A percentile compares a stretch with the other conserved stretches of the same genome.
These are phyloP conservation scores for Drosophila albomicans DNA, from an alignment of 1,140 invertebrate genomes.

Conservation along the genomic window DNA sequence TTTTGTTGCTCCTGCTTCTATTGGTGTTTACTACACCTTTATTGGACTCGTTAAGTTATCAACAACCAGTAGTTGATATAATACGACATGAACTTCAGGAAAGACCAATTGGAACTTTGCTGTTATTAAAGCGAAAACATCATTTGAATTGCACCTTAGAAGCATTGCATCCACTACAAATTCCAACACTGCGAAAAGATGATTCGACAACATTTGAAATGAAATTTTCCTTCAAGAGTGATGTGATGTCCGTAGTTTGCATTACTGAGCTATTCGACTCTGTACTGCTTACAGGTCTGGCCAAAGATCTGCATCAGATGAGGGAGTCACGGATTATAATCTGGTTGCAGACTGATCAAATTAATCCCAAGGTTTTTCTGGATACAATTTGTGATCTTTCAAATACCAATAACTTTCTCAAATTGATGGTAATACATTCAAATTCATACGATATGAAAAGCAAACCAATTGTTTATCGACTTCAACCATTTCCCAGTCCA, in stretches of 20 bases:
- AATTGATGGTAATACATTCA: conserved; percentile 19
- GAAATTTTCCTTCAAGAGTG: neutral
- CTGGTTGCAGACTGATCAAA: neutral
- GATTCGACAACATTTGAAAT: neutral
- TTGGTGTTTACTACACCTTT: neutral
- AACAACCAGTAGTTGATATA: neutral
- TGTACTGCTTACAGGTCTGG: neutral
- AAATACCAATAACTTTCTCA: neutral
- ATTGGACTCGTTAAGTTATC: neutral
- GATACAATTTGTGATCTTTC: neutral
- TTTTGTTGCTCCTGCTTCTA: conserved; percentile 1
- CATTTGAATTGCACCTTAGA: conserved; percentile 6
- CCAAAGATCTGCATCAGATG: conserved; percentile 12
- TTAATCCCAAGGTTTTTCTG: neutral
- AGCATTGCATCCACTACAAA: neutral
- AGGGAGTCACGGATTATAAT: conserved; percentile 13
- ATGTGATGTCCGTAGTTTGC: conserved; percentile 36
- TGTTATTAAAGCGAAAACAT: neutral
- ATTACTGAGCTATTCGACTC: conserved; percentile 1
- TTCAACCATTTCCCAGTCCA: conserved; percentile 28
- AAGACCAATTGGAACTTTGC: neutral
- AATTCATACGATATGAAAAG: neutral
- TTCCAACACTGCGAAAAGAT: conserved; percentile 12
- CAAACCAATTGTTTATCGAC: neutral
- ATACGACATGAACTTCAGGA: neutral